Evolutionary conservation across 2,797 vertebrate species (phyloP), one percentile per base, ranked within the genome.

Genomic region (Remorina albescens): DNA sequence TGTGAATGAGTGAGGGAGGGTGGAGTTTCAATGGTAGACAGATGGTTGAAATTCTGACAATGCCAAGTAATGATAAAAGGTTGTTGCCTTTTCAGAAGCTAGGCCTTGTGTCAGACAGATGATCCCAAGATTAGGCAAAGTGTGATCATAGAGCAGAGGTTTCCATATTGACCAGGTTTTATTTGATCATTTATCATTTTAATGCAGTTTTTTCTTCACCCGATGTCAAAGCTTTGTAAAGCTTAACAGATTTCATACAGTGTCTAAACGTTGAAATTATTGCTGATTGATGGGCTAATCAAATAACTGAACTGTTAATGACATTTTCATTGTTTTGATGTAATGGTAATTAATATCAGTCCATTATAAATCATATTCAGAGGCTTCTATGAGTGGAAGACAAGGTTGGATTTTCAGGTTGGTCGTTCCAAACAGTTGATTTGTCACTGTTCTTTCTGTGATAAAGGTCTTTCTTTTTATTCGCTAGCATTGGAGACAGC

Each of bases 311-410:
- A 75, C 80, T 59, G 70, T 61, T 34, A 76, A 67, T 79, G 69
- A 71, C 73, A 49, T 73, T 61, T 81, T 67, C 47, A 84, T 87
- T 85, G 84, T 78, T 80, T 63, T 80, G 59, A 67, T 60, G 60
- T 47, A 69, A 49, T 71, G 41, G 84, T 86, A 74, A 30, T 3
- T 83, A 84, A 78, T 78, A 82, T 86, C 65, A 69, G 34, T 75
- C 78, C 42, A 65, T 74, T 78, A 59, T 76, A 84, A 74, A 83
- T 82, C 58, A 65, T 63, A 73, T 81, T 86, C 65, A 42, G 75
- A 71, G 58, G 58, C 67, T 75, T 69, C 42, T 47, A 54, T 58
- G 54, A 49, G 41, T 57, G 57, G 64, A 54, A 73, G 72, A 37
- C 70, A 39, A 26, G 34, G 74, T 78, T 55, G 60, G 25, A 70